Evolutionary conservation across 1,140 invertebrate species (phyloP), one percentile per base, ranked within the genome.

Genomic region (Schlechtendalia chinensis): DNA sequence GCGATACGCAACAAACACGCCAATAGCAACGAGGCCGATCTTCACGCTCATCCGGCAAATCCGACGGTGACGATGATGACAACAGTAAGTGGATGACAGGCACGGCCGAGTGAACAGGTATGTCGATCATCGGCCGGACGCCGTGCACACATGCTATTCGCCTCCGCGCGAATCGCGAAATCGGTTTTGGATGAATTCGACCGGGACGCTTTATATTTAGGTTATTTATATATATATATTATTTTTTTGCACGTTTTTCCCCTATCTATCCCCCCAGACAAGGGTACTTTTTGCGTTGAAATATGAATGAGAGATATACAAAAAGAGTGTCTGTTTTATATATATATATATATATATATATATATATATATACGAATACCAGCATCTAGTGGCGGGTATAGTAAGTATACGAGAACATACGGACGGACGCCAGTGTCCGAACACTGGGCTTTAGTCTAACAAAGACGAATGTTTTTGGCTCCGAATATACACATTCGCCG

Each of bases 271-370:
- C 45, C 45, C 22, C 39, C 22, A 22, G 67, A 69, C 67, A 69
- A 50, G 67, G 67, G 67, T 69, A 50, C 24, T 39, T 69, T 69
- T 69, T 22, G 45, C 39, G 67, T 50, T 69, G 67, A 69, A 69
- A 69, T 69, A 69, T 69, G 67, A 69, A 39, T 12, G 67, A 19
- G 19, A n/a, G 53, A 54, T 8, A 58, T 5, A 58, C n/a, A 8
- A 0, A 22, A 10, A 47, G 65, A n/a, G n/a, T n/a, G n/a, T n/a
- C n/a, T n/a, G n/a, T n/a, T n/a, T n/a, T n/a, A n/a, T n/a, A n/a
- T n/a, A n/a, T n/a, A n/a, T n/a, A n/a, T n/a, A n/a, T n/a, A n/a
- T n/a, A n/a, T n/a, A n/a, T n/a, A n/a, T n/a, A n/a, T n/a, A n/a
- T 39, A 39, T 39, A 50, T 50, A 50, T 50, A 11, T 50, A 50